A percentile compares a stretch with the other conserved stretches of the same genome.
Conservation (phyloP, 2,888 invertebrate genomes). For the Empis stercorea region DNA sequence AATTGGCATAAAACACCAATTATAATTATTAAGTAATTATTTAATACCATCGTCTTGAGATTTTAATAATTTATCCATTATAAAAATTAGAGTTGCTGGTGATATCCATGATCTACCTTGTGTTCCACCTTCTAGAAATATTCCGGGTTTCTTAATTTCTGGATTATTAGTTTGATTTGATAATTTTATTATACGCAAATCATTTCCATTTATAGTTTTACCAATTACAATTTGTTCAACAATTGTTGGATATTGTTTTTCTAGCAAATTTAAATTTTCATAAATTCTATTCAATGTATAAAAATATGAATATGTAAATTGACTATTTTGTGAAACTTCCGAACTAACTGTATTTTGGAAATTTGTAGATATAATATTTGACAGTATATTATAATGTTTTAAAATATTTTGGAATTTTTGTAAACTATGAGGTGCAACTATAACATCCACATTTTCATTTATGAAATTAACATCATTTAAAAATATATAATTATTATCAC, state of each 20-base stretch:
- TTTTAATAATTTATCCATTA: conserved; percentile 46
- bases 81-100: conserved; percentile 48
- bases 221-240: conserved; percentile 42
- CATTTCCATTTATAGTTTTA: conserved; percentile 44
- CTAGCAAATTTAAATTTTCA: conserved; percentile 41
- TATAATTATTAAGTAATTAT: conserved; percentile 41
- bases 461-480: conserved; percentile 36
- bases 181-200: conserved; percentile 43
- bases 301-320: conserved; percentile 27
- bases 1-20: conserved; percentile 64
- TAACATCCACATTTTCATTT: conserved; percentile 39
- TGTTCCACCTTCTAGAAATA: conserved; percentile 52
- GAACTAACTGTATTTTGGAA: conserved; percentile 8
- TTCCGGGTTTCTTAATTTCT: conserved; percentile 19
- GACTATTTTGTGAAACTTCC: conserved; percentile 34
- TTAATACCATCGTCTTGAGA: conserved; percentile 40
- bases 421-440: conserved; percentile 28
- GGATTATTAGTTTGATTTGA: conserved; percentile 35
- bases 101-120: conserved; percentile 67
- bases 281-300: conserved; percentile 38
- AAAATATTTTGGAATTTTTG: conserved; percentile 23
- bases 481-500: conserved; percentile 36
- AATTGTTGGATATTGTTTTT: conserved; percentile 34
- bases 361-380: conserved; percentile 23
- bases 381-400: conserved; percentile 29